A percentile compares a stretch with the other conserved stretches of the same genome.
phyloP scores from a whole-genome alignment of 2,888 invertebrate genomes.

The Ditula angustiorana region DNA sequence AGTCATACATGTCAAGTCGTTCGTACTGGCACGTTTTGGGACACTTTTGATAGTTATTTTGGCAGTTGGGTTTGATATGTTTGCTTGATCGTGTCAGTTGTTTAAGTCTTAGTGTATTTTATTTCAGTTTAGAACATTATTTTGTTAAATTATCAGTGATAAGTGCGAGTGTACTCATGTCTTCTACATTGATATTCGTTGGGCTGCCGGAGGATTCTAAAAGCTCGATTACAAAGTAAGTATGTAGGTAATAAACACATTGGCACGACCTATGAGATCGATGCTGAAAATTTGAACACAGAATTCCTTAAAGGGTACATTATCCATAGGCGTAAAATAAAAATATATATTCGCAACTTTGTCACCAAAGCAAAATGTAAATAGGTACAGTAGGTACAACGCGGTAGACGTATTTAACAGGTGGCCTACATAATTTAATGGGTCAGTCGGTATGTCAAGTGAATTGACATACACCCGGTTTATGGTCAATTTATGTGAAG shows the following conservation, averaged over 20 bases:
- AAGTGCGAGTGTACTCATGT: conserved; percentile 72
- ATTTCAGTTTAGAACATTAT: conserved; percentile 49
- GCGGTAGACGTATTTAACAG: background rate
- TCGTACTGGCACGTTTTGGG: conserved; percentile 61
- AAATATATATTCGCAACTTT: background rate
- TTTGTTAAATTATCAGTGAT: conserved; percentile 51
- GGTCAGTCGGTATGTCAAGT: background rate
- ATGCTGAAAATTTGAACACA: background rate
- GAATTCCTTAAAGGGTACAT: too few relatives aligned
- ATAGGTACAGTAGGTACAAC: too few relatives aligned
- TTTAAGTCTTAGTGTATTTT: conserved; percentile 44
- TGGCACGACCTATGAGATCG: conserved; percentile 2
- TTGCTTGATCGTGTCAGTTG: conserved; percentile 41
- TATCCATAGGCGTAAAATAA: background rate
- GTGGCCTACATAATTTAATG: background rate
- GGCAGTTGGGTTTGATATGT: conserved; percentile 22
- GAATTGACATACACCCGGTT: background rate
- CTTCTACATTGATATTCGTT: conserved; percentile 86
- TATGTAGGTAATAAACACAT: conserved; percentile 38
- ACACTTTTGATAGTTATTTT: conserved; percentile 21
- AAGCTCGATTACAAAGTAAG: conserved; percentile 86
- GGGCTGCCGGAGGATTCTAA: conserved; percentile 85
- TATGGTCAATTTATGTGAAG: background rate
- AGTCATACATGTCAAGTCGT: conserved; percentile 63
- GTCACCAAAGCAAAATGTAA: too few relatives aligned